Evolutionary conservation across 2,888 invertebrate genomes (phyloP), one percentile per base, ranked within the genome.

Genomic region (Meta bourneti): DNA sequence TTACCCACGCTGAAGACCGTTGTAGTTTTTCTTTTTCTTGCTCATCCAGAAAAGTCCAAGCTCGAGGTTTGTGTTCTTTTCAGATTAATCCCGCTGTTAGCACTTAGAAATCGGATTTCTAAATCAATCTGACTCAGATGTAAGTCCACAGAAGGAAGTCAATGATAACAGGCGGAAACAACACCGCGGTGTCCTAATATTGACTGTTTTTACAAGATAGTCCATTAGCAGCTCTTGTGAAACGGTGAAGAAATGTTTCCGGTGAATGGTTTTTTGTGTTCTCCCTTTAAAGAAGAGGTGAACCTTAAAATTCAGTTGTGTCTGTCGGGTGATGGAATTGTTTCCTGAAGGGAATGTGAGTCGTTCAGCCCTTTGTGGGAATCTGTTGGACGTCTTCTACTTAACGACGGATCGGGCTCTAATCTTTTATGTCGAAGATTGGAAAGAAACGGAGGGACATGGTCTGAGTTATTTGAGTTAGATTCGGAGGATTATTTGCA

Each of bases 201-300:
- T 89, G 83, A 82, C 89, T 89, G 83, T 82, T 83, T 89, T 89
- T 71, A 78, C 82, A 77, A 83, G 82, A 71, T 71, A 83, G 5
- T 89, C 89, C 89, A 89, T 89, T 89, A 89, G 71, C 83, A 77
- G 78, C 19, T 34, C 34, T 52, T 72, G 78, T 7, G 74, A 78
- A 78, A 49, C 34, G 77, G 61, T n/a, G 78, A 78, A 51, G 54
- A 72, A 80, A 80, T 80, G 72, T 72, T 79, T 86, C 85, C 77
- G 49, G 75, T 77, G 49, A 85, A 83, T 85, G 11, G 9, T 69
- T 61, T 79, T 51, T 34, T 48, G 20, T 70, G 19, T 20, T 19
- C 34, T 34, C 34, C 34, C 34, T 34, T 34, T 34, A 34, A 34
- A 34, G 34, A 34, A 4, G 34, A 34, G 34, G 34, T 34, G 34